Conservation (phyloP, 2,797 vertebrate genomes). For the Rhadinocentrus ornatus region DNA sequence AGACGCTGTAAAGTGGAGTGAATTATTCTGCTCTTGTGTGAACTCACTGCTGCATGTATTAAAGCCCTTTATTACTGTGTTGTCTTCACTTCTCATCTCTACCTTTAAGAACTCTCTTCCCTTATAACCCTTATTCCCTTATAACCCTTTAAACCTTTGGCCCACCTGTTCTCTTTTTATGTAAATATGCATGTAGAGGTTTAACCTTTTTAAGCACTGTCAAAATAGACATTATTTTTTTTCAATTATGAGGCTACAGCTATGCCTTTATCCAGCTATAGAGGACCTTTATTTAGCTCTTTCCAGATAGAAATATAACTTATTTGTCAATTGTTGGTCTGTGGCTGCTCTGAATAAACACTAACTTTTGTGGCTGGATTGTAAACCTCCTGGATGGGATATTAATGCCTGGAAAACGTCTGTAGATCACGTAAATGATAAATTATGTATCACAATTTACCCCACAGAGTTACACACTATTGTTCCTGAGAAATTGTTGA, state of each 20-base stretch:
- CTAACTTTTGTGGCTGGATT: background rate
- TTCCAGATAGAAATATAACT: background rate
- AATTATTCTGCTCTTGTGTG: too few relatives aligned
- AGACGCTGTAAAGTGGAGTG: background rate
- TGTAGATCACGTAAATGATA: too few relatives aligned
- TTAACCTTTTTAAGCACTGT: background rate
- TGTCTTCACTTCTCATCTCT: too few relatives aligned
- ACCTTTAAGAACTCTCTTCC: too few relatives aligned
- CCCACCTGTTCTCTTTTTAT: background rate
- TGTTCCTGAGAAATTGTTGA: background rate
- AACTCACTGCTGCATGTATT: background rate
- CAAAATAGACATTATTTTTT: background rate
- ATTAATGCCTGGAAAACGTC: background rate
- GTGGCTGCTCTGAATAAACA: background rate
- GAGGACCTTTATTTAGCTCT: background rate
- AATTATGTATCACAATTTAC: too few relatives aligned
- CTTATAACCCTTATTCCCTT: too few relatives aligned
- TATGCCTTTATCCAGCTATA: background rate
- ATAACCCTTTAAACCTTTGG: too few relatives aligned
- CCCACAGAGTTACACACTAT: too few relatives aligned
- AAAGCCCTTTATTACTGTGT: background rate
- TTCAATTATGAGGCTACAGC: background rate
- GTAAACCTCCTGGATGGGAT: background rate
- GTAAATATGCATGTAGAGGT: background rate
- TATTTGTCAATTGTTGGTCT: background rate